Conservation (phyloP, 2,797 vertebrate species). For the Danio choprae region DNA sequence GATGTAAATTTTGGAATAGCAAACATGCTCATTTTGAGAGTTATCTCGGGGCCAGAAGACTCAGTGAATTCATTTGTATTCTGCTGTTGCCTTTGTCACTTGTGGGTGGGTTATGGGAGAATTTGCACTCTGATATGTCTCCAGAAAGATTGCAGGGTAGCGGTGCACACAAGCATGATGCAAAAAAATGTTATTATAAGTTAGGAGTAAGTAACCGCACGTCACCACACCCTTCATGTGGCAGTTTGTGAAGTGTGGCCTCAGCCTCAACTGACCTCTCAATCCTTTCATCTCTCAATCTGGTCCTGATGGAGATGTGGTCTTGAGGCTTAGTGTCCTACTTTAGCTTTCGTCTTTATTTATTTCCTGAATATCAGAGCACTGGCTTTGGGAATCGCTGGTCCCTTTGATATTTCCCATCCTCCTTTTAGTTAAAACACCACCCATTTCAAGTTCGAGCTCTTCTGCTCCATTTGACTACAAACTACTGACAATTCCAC, state of each 20-base stretch:
- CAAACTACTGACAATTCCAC: background rate
- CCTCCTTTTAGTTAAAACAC: constrained; percentile 16
- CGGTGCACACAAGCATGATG: background rate
- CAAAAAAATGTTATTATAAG: background rate
- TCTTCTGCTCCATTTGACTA: background rate
- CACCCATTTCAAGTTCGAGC: background rate
- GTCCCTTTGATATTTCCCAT: constrained; percentile 9
- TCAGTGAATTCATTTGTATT: constrained; percentile 12
- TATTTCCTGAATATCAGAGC: constrained; percentile 51
- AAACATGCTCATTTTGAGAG: constrained; percentile 5
- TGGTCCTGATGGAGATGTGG: constrained; percentile 21
- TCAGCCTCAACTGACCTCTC: constrained; percentile 22
- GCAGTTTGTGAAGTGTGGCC: constrained; percentile 13
- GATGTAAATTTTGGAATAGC: constrained; percentile 8
- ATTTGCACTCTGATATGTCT: background rate
- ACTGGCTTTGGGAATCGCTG: constrained; percentile 41
- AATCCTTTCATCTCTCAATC: constrained; percentile 38
- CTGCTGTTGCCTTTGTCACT: background rate
- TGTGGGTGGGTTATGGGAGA: background rate
- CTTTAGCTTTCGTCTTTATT: constrained; percentile 45
- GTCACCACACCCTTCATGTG: constrained; percentile 13
- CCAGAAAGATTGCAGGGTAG: background rate
- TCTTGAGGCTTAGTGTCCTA: constrained; percentile 52
- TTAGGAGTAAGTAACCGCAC: background rate
- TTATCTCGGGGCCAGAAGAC: background rate